Evolutionary conservation across 1,140 invertebrate genomes (phyloP).

Genomic region (Pectinophora gossypiella): DNA sequence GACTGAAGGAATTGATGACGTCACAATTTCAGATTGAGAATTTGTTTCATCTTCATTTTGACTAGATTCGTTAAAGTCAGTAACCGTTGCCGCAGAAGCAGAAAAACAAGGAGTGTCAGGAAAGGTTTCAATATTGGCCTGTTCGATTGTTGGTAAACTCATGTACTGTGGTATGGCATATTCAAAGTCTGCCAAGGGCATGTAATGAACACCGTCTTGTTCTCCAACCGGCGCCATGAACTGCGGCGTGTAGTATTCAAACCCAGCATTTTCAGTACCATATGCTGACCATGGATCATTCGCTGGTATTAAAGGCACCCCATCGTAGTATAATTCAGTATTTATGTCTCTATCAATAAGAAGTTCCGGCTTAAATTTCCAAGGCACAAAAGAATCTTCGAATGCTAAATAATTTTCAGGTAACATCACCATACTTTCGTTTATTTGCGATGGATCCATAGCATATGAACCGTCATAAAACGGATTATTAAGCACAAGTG

Average conservation of each 20-base stretch:
- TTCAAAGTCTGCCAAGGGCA: conserved; percentile 58
- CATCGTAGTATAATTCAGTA: conserved; percentile 57
- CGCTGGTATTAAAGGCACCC: conserved; percentile 50
- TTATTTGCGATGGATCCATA: conserved; percentile 40
- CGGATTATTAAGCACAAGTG: conserved; percentile 70
- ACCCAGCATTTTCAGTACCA: conserved; percentile 40
- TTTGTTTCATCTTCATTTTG: not conserved
- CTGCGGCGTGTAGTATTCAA: conserved; percentile 55
- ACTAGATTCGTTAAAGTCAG: not conserved
- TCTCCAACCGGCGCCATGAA: conserved; percentile 39
- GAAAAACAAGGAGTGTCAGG: conserved; percentile 16
- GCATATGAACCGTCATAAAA: conserved; percentile 68
- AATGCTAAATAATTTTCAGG: conserved; percentile 70
- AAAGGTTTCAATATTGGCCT: conserved; percentile 31
- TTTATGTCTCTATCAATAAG: conserved; percentile 39
- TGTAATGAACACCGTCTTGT: conserved; percentile 55
- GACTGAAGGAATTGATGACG: not conserved
- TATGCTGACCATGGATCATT: conserved; percentile 65
- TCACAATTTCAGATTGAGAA: conserved; percentile 1
- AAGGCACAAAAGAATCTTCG: conserved; percentile 70
- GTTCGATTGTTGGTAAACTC: conserved; percentile 46
- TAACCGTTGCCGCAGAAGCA: conserved; percentile 10
- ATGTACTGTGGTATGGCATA: conserved; percentile 59
- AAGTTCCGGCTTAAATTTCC: conserved; percentile 56
- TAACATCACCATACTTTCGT: conserved; percentile 45